Percentiles rank a stretch among this genome's conserved stretches.
Conservation (phyloP, 2,113 vertebrate genomes). For the Mugil cephalus region DNA sequence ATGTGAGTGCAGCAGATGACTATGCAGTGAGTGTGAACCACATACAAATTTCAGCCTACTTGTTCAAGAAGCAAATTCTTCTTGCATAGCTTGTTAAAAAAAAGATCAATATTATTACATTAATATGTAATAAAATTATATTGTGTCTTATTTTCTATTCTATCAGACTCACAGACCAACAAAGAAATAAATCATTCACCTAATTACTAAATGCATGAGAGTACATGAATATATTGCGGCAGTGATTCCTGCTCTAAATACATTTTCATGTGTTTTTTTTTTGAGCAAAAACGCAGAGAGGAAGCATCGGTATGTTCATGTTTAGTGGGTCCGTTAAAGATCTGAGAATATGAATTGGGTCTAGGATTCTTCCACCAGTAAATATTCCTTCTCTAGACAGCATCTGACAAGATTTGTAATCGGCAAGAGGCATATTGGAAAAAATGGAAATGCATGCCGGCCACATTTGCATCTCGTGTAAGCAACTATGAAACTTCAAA, state of each 20-base stretch:
- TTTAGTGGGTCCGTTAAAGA: not conserved
- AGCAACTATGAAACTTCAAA: constrained; percentile 33
- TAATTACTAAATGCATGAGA: constrained; percentile 56
- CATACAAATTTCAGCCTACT: constrained; percentile 24
- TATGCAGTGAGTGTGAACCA: constrained; percentile 19
- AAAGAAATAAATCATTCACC: constrained; percentile 53
- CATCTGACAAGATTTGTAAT: constrained; percentile 49
- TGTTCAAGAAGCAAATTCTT: not conserved
- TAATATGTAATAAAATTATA: constrained; percentile 15
- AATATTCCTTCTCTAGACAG: constrained; percentile 25
- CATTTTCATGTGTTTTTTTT: constrained; percentile 3
- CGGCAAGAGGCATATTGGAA: constrained; percentile 39
- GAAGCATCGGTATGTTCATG: not conserved
- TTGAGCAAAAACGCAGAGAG: not conserved
- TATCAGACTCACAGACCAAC: constrained; percentile 45
- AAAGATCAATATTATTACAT: constrained; percentile 23
- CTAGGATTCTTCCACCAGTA: constrained; percentile 21
- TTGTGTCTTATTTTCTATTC: constrained; percentile 50
- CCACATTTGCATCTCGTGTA: constrained; percentile 36
- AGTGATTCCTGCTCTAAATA: constrained; percentile 27
- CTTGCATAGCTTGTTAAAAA: constrained; percentile 19
- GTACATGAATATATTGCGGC: constrained; percentile 9
- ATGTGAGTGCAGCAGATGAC: constrained; percentile 33
- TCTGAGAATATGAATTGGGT: constrained; percentile 28
- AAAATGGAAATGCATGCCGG: constrained; percentile 46